Percentiles rank a stretch among this genome's conserved stretches.
Evolutionary conservation across 2,888 invertebrate genomes (phyloP).

Genomic region (Ophion ellenae): DNA sequence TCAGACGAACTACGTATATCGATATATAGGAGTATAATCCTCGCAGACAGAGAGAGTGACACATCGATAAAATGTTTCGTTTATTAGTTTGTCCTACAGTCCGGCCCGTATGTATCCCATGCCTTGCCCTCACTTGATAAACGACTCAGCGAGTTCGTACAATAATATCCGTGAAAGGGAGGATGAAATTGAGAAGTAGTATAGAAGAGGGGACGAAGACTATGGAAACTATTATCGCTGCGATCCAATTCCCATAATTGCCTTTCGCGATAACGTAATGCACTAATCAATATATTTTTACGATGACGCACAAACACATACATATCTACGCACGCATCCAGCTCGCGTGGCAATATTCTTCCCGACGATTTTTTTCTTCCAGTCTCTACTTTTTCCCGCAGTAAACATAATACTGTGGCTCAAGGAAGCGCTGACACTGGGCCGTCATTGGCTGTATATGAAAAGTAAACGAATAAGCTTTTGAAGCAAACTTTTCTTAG

Average conservation of each 20-base stretch:
- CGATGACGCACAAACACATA: slow-evolving; percentile 43
- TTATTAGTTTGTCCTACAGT: slow-evolving; percentile 41
- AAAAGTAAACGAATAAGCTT: slow-evolving; percentile 19
- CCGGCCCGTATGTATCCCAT: slow-evolving; percentile 42
- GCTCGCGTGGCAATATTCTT: slow-evolving; percentile 22
- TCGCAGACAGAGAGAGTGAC: background rate
- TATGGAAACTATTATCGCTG: slow-evolving; percentile 59
- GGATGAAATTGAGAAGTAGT: slow-evolving; percentile 3
- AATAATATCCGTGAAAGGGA: slow-evolving; percentile 27
- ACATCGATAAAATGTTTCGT: slow-evolving; percentile 39
- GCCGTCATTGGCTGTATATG: slow-evolving; percentile 8
- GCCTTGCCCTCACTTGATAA: slow-evolving; percentile 57
- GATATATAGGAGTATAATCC: background rate
- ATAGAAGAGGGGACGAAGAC: background rate
- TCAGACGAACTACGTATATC: no score
- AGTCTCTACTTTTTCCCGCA: slow-evolving; percentile 29
- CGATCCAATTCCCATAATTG: slow-evolving; percentile 65
- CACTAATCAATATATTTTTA: slow-evolving; percentile 60
- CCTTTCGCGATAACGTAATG: slow-evolving; percentile 48
- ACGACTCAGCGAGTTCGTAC: slow-evolving; percentile 48
- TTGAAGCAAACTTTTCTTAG: slow-evolving; percentile 12
- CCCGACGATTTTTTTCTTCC: slow-evolving; percentile 21
- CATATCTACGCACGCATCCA: slow-evolving; percentile 4
- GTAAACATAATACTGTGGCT: slow-evolving; percentile 22
- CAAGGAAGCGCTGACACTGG: background rate